Base-by-base conservation (phyloP, 2,797 vertebrate genomes). In the Enteromius trimaculatus region DNA sequence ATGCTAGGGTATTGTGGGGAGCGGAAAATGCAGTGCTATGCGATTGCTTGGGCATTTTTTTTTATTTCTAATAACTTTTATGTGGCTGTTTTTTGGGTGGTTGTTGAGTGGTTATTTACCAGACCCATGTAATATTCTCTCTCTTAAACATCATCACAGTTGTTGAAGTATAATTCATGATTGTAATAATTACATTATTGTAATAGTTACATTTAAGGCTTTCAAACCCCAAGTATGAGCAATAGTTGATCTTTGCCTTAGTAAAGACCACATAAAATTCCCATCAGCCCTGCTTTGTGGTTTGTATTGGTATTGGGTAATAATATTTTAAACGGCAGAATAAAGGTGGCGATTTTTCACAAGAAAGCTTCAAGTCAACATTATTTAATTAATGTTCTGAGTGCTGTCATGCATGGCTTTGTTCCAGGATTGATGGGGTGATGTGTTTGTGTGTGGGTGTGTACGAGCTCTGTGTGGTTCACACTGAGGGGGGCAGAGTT, bases 401-500 rank as follows among this genome's bases (percentile, higher is more conserved):
- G 37, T 21, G 51, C 11, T 42, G 65, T 81, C 79, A 81, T 81
- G 55, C 55, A 7, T 62, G 39, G 69, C 80, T 51, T 34, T 64
- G 53, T 62, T 81, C 69, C 80, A 64, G 53, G 68, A 72, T 34
- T 72, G 53, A 71, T 79, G 47, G 64, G 64, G 4, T 55, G 53
- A 44, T 69, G 62, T 55, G 70, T 82, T 53, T 83, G 60, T 82
- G 34, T 76, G 13, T 26, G 49, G 34, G 16, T 75, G 7, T 49
- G 42, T 55, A 16, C 21, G 29, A 60, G 44, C 53, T 78, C 58
- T 21, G 5, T 29, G 58, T 80, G 84, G 55, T 78, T 26, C 10
- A n/a, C 76, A 79, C 53, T 60, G 42, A 80, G 76, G 62, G 87
- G 76, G 79, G 44, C 34, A 83, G 53, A 75, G 84, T 76, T 87